Evolutionary conservation across 1,140 invertebrate species (phyloP).

Genomic region (Gerris buenoi): DNA sequence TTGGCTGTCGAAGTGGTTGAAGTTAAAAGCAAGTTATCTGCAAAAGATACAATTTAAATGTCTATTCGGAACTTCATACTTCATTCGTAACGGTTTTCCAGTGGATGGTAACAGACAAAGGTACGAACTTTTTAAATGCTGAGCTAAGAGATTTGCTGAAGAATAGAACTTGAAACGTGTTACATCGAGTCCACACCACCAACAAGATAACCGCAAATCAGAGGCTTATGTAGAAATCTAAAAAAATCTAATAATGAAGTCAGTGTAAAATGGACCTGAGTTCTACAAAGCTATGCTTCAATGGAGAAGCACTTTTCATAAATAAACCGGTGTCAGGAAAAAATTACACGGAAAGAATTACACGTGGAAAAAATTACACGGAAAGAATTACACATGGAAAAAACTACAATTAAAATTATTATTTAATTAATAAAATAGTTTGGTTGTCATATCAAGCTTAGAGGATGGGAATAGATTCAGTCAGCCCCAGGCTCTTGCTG

Average conservation of each 20-base stretch:
- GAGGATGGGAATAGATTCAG: no score
- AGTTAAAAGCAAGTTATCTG: not conserved
- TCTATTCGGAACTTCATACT: not conserved
- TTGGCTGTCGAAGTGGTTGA: not conserved
- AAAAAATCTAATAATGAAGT: not conserved
- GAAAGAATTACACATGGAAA: no score
- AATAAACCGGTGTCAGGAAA: no score
- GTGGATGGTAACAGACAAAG: not conserved
- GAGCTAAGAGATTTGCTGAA: not conserved
- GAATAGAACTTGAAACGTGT: not conserved
- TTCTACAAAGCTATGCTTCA: not conserved
- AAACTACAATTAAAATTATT: no score
- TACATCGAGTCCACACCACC: not conserved
- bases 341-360: no score
- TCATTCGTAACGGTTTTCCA: not conserved
- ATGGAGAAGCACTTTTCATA: not conserved
- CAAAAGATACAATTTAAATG: not conserved
- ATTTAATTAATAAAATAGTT: no score
- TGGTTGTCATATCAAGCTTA: no score
- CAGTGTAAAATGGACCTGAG: not conserved
- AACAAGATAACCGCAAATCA: not conserved
- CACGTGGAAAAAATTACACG: no score
- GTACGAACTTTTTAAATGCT: not conserved
- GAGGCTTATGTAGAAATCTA: not conserved
- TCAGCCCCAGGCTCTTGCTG: no score